A percentile compares a stretch with the other conserved stretches of the same genome.
Conservation (phyloP, 1,140 invertebrate genomes). For the Pygmarrhopalites habei region DNA sequence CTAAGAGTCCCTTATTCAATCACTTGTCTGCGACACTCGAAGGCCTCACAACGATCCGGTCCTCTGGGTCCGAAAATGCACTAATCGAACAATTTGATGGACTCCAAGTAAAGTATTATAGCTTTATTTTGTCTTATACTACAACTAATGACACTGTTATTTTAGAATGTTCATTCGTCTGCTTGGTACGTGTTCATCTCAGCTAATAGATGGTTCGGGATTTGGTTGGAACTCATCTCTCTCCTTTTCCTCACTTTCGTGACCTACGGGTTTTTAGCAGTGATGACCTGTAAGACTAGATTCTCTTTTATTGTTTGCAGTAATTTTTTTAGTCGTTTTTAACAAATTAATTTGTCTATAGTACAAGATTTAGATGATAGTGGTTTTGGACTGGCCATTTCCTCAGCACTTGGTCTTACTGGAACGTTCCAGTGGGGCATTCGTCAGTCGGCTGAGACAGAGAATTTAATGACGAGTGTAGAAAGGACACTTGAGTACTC, state of each 20-base stretch:
- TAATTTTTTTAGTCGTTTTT: too few species aligned
- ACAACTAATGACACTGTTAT: not conserved
- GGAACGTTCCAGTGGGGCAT: constrained; percentile 66
- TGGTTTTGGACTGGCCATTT: constrained; percentile 38
- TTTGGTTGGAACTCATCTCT: constrained; percentile 28
- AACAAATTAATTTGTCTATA: too few species aligned
- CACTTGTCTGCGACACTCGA: constrained; percentile 81
- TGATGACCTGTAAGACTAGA: constrained; percentile 20
- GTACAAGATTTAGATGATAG: too few species aligned
- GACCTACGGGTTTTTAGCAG: constrained; percentile 16
- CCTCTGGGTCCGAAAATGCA: constrained; percentile 64
- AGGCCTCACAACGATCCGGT: constrained; percentile 81
- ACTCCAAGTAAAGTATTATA: constrained; percentile 46
- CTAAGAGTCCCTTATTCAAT: constrained; percentile 71
- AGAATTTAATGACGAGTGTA: constrained; percentile 75
- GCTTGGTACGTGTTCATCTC: constrained; percentile 58
- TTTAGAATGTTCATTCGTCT: constrained; percentile 54
- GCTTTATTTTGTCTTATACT: not conserved
- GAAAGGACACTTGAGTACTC: constrained; percentile 70
- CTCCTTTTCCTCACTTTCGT: constrained; percentile 18
- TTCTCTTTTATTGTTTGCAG: too few species aligned
- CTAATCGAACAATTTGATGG: constrained; percentile 72
- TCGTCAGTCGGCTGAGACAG: constrained; percentile 66
- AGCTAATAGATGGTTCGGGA: constrained; percentile 45
- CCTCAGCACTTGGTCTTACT: constrained; percentile 28